These are phyloP conservation scores for Seladonia tumulorum DNA, from an alignment of 2,888 invertebrate species.

Conservation along the genomic window DNA sequence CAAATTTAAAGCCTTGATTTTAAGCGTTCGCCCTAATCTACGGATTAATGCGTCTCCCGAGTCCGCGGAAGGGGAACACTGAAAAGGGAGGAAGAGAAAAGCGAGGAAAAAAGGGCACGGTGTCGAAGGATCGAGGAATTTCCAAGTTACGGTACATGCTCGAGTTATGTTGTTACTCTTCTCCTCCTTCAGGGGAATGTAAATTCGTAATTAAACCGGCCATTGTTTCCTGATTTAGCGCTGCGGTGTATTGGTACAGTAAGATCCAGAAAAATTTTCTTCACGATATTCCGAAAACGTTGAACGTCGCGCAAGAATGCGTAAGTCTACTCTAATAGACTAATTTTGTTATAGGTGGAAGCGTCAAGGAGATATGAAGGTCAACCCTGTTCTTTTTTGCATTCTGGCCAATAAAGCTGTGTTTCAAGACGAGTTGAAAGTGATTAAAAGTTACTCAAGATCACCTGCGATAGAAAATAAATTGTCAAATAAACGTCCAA, in stretches of 20 bases:
- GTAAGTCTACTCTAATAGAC: no score
- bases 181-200: not conserved
- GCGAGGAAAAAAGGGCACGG: not conserved
- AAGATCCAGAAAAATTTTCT: not conserved
- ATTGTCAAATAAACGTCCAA: no score
- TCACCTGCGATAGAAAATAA: no score
- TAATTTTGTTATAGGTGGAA: no score
- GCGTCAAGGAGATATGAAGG: no score
- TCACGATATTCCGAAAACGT: not conserved
- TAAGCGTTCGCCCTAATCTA: conserved; percentile 42
- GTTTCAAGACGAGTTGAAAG: no score
- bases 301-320: no score
- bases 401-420: no score
- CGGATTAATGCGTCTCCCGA: conserved; percentile 38
- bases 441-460: no score
- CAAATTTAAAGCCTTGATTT: conserved; percentile 60
- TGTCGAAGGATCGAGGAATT: not conserved
- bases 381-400: no score
- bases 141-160: not conserved
- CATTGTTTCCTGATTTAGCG: not conserved
- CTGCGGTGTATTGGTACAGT: not conserved
- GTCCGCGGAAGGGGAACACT: not conserved
- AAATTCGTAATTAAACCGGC: not conserved
- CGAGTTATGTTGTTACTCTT: not conserved
- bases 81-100: not conserved